Conservation (phyloP, 2,113 vertebrate species). For the Macquaria australasica region DNA sequence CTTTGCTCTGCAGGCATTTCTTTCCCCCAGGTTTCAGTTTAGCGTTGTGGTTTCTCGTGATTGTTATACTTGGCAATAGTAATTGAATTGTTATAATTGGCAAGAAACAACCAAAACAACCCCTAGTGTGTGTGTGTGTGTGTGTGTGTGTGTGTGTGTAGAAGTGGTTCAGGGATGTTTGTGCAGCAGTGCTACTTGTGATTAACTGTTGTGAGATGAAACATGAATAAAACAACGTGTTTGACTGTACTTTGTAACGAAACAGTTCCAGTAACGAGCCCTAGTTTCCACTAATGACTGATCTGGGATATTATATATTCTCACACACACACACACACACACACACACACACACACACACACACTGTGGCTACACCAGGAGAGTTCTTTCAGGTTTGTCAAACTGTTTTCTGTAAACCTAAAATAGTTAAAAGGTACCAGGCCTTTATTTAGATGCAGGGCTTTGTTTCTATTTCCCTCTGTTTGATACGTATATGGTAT, state of each 20-base stretch:
- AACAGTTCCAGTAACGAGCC: slow-evolving; percentile 43
- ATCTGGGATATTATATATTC: slow-evolving; percentile 23
- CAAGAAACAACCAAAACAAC: slow-evolving; percentile 1
- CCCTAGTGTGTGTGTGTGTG: slow-evolving; percentile 8
- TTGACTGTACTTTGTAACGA: slow-evolving; percentile 51
- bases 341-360: slow-evolving; percentile 6
- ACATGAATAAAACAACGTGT: slow-evolving; percentile 64
- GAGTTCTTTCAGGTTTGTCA: slow-evolving; percentile 16
- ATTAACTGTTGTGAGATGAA: slow-evolving; percentile 50
- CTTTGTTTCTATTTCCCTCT: no score
- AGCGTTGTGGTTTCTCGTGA: slow-evolving; percentile 2
- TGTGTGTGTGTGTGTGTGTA: neutral
- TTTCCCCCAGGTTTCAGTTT: neutral
- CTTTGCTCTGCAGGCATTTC: slow-evolving; percentile 19
- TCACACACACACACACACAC: slow-evolving; percentile 11
- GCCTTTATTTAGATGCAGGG: no score
- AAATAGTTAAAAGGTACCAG: no score
- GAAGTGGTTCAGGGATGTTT: slow-evolving; percentile 56
- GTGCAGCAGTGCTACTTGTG: slow-evolving; percentile 39
- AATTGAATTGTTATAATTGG: slow-evolving; percentile 44
- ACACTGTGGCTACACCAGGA: neutral
- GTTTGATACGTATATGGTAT: no score
- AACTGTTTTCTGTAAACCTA: neutral
- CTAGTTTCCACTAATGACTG: slow-evolving; percentile 57
- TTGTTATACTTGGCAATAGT: neutral